These are phyloP conservation scores for Hydrophis major DNA, from an alignment of 2,797 vertebrate species.

Conservation along the genomic window DNA sequence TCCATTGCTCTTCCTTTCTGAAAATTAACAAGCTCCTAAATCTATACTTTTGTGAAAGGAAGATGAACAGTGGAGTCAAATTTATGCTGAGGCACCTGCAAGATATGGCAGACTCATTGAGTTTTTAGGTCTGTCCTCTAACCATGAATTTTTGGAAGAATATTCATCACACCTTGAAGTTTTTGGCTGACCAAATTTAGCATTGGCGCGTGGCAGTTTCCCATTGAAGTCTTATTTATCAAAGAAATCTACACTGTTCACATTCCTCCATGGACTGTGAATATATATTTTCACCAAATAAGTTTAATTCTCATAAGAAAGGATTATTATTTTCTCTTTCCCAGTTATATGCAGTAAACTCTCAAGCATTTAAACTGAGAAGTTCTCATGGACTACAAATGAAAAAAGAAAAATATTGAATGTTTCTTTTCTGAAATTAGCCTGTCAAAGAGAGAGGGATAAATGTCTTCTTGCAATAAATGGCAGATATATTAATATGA, in stretches of 20 bases:
- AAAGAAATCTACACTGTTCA: neutral
- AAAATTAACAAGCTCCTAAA: neutral
- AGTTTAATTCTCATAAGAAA: neutral
- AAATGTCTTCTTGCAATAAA: neutral
- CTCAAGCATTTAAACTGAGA: neutral
- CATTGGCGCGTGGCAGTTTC: neutral
- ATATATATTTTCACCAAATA: neutral
- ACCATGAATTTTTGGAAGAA: neutral
- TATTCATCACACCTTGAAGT: neutral
- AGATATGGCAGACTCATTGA: neutral
- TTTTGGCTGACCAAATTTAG: neutral
- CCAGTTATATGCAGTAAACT: neutral
- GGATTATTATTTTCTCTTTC: neutral
- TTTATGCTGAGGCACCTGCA: neutral
- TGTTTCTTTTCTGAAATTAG: neutral
- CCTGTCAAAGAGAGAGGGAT: neutral
- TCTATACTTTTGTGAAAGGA: neutral
- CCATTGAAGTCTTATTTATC: neutral
- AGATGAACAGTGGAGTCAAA: neutral
- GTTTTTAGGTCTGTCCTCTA: neutral
- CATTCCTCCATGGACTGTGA: neutral
- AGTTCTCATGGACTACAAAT: neutral
- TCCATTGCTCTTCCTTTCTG: too few species aligned
- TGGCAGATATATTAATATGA: neutral
- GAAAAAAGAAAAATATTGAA: neutral